Base-by-base conservation (phyloP, 2,888 invertebrate genomes). In the Protodeltote pygarga region DNA sequence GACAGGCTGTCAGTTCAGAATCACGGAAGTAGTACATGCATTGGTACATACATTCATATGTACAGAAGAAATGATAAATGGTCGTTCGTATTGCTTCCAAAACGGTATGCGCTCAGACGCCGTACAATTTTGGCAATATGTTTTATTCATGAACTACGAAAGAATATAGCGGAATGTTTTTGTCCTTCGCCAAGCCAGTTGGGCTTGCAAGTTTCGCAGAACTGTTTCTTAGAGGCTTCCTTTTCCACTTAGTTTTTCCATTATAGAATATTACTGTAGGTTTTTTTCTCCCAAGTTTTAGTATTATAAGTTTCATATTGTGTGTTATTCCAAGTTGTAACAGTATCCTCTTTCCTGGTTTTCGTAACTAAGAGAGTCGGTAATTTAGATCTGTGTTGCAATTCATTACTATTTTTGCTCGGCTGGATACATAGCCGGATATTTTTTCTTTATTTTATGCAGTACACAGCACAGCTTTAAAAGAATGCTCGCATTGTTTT, bases 71-170 rank as follows among this genome's bases (percentile, higher is more conserved):
- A 80, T 75, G 77, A 82, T 77, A 74, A 76, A 81, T 73, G 77
- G 65, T 61, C 64, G 47, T 65, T 66, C 73, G 64, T 67, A 71
- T 46, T 62, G 60, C 70, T 60, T 81, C 84, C 52, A 75, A 86
- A 79, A 87, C 75, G 85, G 85, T 63, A 52, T 58, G 58, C 61
- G 65, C 40, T 59, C 54, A 59, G 54, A 59, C 55, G 42, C 47
- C 50, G 51, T 60, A 54, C 71, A 45, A 65, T 87, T 88, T 89
- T 80, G 88, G 86, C 78, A 71, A 83, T 74, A 88, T 89, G 84
- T 88, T 79, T 89, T 78, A 88, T 88, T 88, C 86, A 87, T 87
- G 62, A n/a, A 59, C 65, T 71, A 66, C 75, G 73, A 81, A 81
- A 81, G 76, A 77, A 77, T 81, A 81, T 70, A 74, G 72, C 71